Conservation (phyloP, 1,140 invertebrate species). For the Hydropsyche tenuis region DNA sequence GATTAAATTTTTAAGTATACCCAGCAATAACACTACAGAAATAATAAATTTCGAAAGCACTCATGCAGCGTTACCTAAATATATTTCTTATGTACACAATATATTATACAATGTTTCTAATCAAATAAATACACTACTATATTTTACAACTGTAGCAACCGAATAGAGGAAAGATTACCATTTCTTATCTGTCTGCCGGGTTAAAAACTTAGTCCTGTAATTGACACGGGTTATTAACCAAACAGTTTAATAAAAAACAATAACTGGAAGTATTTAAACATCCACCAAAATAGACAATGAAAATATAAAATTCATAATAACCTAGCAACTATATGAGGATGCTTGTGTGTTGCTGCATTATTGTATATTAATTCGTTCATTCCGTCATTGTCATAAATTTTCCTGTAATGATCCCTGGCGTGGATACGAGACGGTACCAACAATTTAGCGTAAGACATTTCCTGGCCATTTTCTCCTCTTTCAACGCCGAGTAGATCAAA, state of each 20-base stretch:
- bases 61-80: no score
- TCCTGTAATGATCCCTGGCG: conserved; percentile 63
- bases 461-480: conserved; percentile 80
- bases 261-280: conserved; percentile 51
- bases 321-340: conserved; percentile 72
- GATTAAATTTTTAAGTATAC: no score
- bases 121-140: no score
- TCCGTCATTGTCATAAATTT: conserved; percentile 64
- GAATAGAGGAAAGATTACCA: conserved; percentile 64
- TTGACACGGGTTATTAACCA: conserved; percentile 44
- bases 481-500: conserved; percentile 85
- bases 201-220: conserved; percentile 85
- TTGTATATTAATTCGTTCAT: conserved; percentile 56
- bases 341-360: conserved; percentile 57
- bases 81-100: no score
- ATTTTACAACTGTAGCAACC: no score
- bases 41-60: no score
- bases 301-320: no score
- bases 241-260: conserved; percentile 50
- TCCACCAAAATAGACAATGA: no score
- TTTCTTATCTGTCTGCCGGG: conserved; percentile 82
- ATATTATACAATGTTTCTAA: no score
- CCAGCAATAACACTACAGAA: no score
- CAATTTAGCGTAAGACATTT: conserved; percentile 86
- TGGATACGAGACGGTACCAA: conserved; percentile 70